Base-by-base conservation (phyloP, 2,113 vertebrate genomes). In the Psittacula cyanocephala region DNA sequence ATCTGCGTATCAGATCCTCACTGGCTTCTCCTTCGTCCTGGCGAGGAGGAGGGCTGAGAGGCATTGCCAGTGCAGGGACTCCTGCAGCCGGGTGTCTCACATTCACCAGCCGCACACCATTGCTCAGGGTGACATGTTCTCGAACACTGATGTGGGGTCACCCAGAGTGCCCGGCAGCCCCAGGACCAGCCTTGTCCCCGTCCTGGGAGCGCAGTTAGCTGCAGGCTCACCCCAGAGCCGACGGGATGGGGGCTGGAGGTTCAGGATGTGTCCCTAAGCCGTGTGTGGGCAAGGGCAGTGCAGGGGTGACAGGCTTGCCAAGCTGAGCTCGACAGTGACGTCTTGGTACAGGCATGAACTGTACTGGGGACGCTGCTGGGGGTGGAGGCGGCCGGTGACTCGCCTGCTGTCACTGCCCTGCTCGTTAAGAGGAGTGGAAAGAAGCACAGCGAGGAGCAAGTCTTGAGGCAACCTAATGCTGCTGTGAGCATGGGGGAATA, bases 381-480 rank as follows among this genome's bases (percentile, higher is more conserved):
- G 47, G 53, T 37, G 60, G 90, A 72, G 70, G 91, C 3, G 74
- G 85, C 88, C 57, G 33, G 85, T 92, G 92, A 75, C 84, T 91
- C 0, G 6, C 79, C 43, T 90, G 88, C 94, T 94, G 60, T 63
- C 55, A 67, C 88, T 96, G 70, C 92, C 59, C 33, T 2, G 11
- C 89, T 95, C 91, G 94, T 93, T 89, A 76, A 85, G 67, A 92
- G 39, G 84, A 88, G 80, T 0, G 6, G 83, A 81, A 78, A 81
- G 75, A 77, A 88, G 70, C 9, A 2, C 47, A 87, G 59, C 0
- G 0, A 86, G 60, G 65, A 88, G 65, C 18, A 67, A 90, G 47
- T 65, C 37, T 62, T 57, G 74, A 84, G 59, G 96, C 95, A 95
- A 93, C 53, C 62, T 88, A 86, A 88, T 68, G 64, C 72, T 76